Evolutionary conservation across 2,113 vertebrate species (phyloP).

Genomic region (Halcyon senegalensis): DNA sequence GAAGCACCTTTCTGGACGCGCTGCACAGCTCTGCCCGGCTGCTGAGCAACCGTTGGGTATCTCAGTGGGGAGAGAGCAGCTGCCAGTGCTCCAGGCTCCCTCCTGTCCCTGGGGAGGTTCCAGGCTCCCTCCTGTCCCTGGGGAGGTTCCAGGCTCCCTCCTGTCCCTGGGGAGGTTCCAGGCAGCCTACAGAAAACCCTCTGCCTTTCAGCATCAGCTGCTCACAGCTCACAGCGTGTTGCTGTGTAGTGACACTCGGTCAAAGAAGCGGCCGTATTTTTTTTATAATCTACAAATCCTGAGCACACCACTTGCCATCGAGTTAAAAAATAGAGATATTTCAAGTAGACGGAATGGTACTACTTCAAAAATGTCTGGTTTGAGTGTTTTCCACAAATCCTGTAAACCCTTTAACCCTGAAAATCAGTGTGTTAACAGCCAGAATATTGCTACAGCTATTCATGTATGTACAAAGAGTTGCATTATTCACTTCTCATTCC

Average conservation of each 20-base stretch:
- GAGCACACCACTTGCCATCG: rapidly evolving
- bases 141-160: not conserved
- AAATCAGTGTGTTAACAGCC: not conserved
- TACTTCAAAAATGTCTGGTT: not conserved
- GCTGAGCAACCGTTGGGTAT: rapidly evolving
- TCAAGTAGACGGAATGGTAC: not conserved
- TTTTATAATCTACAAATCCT: not conserved
- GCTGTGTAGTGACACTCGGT: not conserved
- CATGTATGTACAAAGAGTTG: not conserved
- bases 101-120: not conserved
- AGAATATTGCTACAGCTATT: not conserved
- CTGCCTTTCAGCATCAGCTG: not conserved
- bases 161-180: not conserved
- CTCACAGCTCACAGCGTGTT: not conserved
- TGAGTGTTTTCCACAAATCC: not conserved
- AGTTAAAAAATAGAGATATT: not conserved
- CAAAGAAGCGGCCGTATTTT: not conserved
- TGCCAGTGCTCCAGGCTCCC: not conserved
- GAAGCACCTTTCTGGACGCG: not conserved
- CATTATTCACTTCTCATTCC: not conserved
- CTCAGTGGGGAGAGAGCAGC: not conserved
- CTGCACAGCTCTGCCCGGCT: not conserved
- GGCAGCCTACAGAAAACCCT: not conserved
- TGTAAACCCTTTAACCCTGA: not conserved
- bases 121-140: not conserved